A percentile compares a stretch with the other conserved stretches of the same genome.
Conservation (phyloP, 2,797 vertebrate genomes). For the Alcedo atthis region DNA sequence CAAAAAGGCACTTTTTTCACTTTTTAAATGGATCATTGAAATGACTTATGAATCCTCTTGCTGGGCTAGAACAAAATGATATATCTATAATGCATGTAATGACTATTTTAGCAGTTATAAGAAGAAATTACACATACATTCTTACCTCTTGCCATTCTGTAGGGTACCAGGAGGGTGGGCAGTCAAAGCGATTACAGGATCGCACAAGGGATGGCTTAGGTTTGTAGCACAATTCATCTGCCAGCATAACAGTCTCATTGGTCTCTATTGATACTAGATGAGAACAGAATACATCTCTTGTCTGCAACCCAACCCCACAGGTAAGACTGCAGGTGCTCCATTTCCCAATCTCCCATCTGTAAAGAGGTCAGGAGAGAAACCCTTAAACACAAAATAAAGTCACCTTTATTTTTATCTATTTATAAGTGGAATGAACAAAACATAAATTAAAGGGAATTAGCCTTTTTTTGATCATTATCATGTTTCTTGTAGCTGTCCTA, state of each 20-base stretch:
- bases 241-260: conserved; percentile 82
- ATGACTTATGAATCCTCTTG: not conserved
- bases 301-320: conserved; percentile 93
- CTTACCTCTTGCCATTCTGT: conserved; percentile 89
- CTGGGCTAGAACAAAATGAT: not conserved
- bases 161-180: conserved; percentile 90
- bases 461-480: not conserved
- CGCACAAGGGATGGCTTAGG: conserved; percentile 88
- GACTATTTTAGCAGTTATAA: not conserved
- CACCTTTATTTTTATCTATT: not conserved
- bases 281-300: conserved; percentile 86
- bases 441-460: not conserved
- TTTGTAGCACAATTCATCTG: conserved; percentile 84
- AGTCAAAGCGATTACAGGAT: conserved; percentile 95
- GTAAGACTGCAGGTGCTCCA: conserved; percentile 94
- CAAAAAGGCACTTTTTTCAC: not conserved
- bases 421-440: not conserved
- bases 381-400: not conserved
- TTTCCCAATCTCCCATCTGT: conserved; percentile 90
- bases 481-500: not conserved
- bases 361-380: conserved; percentile 33
- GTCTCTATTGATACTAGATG: conserved; percentile 83
- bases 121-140: not conserved
- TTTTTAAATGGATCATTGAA: not conserved
- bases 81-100: not conserved